phyloP scores from a whole-genome alignment of 2,113 vertebrate species.

The Sakesphorus luctuosus region DNA sequence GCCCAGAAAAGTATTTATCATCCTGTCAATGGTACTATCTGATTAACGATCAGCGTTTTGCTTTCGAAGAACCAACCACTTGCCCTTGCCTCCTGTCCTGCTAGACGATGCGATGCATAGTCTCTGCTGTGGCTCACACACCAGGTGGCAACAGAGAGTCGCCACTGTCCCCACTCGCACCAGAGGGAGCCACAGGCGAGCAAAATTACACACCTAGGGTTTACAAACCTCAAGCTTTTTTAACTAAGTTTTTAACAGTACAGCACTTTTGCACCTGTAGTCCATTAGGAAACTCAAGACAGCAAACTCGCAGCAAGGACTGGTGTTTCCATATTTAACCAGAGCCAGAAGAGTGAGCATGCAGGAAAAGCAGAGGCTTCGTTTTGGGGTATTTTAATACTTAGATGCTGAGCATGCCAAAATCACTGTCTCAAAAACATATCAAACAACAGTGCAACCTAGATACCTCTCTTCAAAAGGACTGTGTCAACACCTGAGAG shows the following conservation, averaged over 20 bases:
- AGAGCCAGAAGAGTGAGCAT: neutral
- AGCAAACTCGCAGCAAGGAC: neutral
- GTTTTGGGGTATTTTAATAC: neutral
- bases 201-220: accelerated
- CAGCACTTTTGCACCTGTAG: neutral
- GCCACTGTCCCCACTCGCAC: neutral
- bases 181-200: neutral
- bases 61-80: neutral
- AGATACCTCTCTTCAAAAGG: neutral
- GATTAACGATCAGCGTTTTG: neutral
- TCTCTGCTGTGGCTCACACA: neutral
- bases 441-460: neutral
- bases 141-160: slow-evolving; percentile 39
- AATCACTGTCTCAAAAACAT: neutral
- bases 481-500: neutral
- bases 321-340: neutral
- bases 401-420: neutral
- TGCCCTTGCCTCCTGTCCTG: neutral
- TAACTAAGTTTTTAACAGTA: neutral
- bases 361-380: accelerated
- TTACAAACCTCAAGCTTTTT: neutral
- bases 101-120: accelerated
- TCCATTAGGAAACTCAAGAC: neutral
- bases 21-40: accelerated
- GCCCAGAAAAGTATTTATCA: neutral